These are phyloP conservation scores for Embidobia sp. DNA, from an alignment of 2,888 invertebrate genomes.

Conservation along the genomic window DNA sequence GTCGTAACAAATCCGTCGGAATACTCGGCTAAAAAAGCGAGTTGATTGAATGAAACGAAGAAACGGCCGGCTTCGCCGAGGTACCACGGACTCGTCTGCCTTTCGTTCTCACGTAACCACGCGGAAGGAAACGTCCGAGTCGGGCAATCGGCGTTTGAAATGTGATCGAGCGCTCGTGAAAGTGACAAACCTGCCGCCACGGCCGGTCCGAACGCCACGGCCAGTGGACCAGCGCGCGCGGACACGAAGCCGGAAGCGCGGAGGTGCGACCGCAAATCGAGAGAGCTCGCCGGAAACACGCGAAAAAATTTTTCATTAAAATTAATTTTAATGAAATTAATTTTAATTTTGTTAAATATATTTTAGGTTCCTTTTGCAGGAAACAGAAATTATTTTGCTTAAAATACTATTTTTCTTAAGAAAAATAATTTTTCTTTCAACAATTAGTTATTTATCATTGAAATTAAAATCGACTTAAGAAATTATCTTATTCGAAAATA, in stretches of 20 bases:
- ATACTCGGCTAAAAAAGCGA: no score
- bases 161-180: conserved; percentile 68
- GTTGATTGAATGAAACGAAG: no score
- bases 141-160: conserved; percentile 46
- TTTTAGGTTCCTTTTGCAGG: no score
- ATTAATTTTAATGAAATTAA: no score
- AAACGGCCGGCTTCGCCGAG: conserved; percentile 15
- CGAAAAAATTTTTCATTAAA: conserved; percentile 10
- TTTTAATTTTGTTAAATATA: no score
- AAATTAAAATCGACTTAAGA: no score
- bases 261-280: conserved; percentile 39
- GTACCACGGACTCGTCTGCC: conserved; percentile 42
- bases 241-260: conserved; percentile 73
- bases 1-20: no score
- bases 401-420: no score
- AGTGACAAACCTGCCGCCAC: conserved; percentile 72
- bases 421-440: no score
- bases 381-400: no score
- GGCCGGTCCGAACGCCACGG: conserved; percentile 37
- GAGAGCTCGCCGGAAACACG: conserved; percentile 27
- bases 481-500: no score
- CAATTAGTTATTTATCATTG: no score
- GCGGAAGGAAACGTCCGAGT: conserved; percentile 57
- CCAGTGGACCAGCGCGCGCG: conserved; percentile 71
- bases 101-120: conserved; percentile 57